Evolutionary conservation across 2,797 vertebrate genomes (phyloP).

Genomic region (Anisognathus igniventris): DNA sequence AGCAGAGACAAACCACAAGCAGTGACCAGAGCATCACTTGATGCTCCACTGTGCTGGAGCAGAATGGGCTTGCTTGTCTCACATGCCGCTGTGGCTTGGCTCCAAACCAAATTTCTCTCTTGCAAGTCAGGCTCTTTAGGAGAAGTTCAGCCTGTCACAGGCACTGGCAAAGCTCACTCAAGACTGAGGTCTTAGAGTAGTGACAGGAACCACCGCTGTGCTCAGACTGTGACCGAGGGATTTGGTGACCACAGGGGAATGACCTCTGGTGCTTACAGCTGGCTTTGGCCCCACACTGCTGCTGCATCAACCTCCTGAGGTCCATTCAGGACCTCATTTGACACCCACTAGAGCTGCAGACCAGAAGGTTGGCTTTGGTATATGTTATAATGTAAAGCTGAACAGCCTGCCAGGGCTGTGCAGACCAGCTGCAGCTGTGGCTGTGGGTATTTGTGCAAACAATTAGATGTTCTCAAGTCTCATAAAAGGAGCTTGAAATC

Average conservation of each 20-base stretch:
- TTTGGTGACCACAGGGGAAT: neutral
- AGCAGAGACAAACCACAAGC: neutral
- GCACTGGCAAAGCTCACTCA: neutral
- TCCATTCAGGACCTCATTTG: neutral
- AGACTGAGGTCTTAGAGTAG: neutral
- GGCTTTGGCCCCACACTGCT: neutral
- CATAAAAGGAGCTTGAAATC: neutral
- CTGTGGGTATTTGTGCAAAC: neutral
- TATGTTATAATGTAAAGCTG: neutral
- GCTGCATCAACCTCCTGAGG: neutral
- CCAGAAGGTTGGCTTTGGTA: neutral
- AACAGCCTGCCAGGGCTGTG: neutral
- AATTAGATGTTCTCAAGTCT: neutral
- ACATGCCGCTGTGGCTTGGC: neutral
- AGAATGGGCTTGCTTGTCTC: neutral
- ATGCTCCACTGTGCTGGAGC: neutral
- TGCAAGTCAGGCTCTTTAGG: neutral
- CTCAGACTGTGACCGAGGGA: rapidly evolving
- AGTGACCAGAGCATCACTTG: neutral
- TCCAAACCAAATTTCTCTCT: neutral
- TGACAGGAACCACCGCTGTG: neutral
- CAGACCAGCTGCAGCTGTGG: neutral
- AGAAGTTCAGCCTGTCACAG: neutral
- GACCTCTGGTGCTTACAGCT: neutral
- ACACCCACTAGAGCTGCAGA: neutral